Evolutionary conservation across 2,113 vertebrate species (phyloP).

Genomic region (Equus przewalskii): DNA sequence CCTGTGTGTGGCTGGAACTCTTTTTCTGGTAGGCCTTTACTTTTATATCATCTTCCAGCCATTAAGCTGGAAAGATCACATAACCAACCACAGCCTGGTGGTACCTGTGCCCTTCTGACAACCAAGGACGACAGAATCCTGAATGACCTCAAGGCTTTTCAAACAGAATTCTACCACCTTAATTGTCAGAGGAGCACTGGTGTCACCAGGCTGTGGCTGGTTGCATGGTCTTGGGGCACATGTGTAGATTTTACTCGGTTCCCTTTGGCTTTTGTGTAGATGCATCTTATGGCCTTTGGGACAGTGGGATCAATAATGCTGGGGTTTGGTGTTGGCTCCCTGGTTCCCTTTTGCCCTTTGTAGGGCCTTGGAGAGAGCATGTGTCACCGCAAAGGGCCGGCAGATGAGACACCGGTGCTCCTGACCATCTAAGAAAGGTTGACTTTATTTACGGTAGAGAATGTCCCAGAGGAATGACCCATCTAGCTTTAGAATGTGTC

Average conservation of each 20-base stretch:
- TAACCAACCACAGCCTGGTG: background rate
- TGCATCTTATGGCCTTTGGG: background rate
- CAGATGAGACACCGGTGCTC: accelerated
- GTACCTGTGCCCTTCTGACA: background rate
- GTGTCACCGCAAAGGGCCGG: too few relatives aligned
- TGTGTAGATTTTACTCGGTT: accelerated
- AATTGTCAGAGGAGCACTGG: accelerated
- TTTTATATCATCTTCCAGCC: background rate
- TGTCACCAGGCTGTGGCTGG: background rate
- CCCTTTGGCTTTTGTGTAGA: background rate
- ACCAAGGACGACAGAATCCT: accelerated
- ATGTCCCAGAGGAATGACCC: background rate
- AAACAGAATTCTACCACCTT: accelerated
- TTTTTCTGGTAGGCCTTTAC: background rate
- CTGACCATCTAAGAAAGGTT: background rate
- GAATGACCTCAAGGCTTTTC: background rate
- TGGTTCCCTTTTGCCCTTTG: background rate
- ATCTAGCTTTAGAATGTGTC: background rate
- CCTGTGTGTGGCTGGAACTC: background rate
- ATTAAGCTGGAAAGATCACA: background rate
- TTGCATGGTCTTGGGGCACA: accelerated
- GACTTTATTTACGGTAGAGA: background rate
- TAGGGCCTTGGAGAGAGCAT: background rate
- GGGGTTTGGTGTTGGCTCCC: background rate
- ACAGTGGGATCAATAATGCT: too few relatives aligned